Evolutionary conservation across 2,113 vertebrate species (phyloP), one percentile per base, ranked within the genome.

Genomic region (Toxotes chatareus): DNA sequence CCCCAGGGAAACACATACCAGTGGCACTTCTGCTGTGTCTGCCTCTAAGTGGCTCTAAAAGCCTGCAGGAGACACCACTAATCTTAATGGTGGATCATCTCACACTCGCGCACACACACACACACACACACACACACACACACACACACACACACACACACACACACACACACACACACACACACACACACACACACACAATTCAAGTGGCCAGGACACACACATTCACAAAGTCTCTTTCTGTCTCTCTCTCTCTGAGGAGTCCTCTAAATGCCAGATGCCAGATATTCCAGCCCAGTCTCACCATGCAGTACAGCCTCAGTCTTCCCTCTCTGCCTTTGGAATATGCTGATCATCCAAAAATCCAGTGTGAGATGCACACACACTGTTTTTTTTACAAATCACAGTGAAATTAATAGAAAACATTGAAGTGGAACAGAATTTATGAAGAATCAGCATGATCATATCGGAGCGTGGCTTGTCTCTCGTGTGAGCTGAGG

Each of bases 1-100:
- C 85, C 80, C 85, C 61, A 2, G 87, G 85, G 83, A 76, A 87
- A 68, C 13, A 27, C 75, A 81, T 85, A 61, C 79, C 79, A 79
- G 72, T 53, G 36, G 44, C 63, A 64, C 79, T 82, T 78, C 34
- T 67, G 72, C 73, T 80, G 65, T 68, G 63, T 82, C 72, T 73
- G 49, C 5, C 62, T 70, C 72, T 78, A 87, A 92, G 89, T 90
- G 87, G 66, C 71, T 88, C 74, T 91, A 86, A 91, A 90, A 91
- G 85, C 89, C 63, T 82, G 74, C 47, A 47, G 70, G 4, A 83
- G 70, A 82, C 71, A 47, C 67, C 55, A 44, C 79, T 84, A 84
- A 90, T 83, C 82, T 77, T 72, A 82, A 83, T 59, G 3, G 56
- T 53, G 65, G 68, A 83, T 83, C 73, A 44, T 80, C n/a, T 19